Base-by-base conservation (phyloP, 2,797 vertebrate species). In the Podarcis siculus region DNA sequence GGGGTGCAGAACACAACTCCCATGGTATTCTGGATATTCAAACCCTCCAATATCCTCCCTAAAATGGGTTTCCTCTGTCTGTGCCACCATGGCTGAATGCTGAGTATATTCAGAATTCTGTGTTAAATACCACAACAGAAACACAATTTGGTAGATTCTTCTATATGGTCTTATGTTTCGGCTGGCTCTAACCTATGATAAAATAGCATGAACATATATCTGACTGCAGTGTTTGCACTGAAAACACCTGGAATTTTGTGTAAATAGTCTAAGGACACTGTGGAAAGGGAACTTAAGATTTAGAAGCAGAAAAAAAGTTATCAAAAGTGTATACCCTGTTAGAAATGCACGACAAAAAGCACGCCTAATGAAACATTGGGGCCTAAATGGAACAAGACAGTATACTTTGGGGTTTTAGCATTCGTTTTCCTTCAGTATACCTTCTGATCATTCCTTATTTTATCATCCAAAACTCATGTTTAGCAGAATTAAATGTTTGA, bases 241-340 rank as follows among this genome's bases (percentile, higher is more conserved):
- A 86, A 81, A 73, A 81, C 35, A 61, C 72, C 49, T 81, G 49
- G 69, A n/a, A 73, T 87, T 81, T 64, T 58, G 79, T 42, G 86
- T 45, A 82, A 82, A 64, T 76, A 87, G 8, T 58, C 69, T 42
- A 67, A 75, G 71, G 37, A 66, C 10, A 76, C 8, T 55, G 55
- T 82, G 55, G 13, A 45, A 82, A 82, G 75, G 19, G 12, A 45
- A 87, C 2, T 32, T 64, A 86, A 17, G 19, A 87, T 42, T 61
- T 72, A 45, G 71, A 21, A 75, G 21, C 15, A 25, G 21, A 12
- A 27, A 64, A 17, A 7, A 39, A 45, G 30, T 73, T 35, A 35
- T 82, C 49, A 87, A 45, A 64, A 15, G 27, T 10, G 39, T 61
- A 80, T 39, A 72, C 49, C 17, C n/a, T 73, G 35, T 64, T 42